A percentile compares a stretch with the other conserved stretches of the same genome.
phyloP scores from a whole-genome alignment of 2,797 vertebrate genomes.

The Apodemus agrarius region DNA sequence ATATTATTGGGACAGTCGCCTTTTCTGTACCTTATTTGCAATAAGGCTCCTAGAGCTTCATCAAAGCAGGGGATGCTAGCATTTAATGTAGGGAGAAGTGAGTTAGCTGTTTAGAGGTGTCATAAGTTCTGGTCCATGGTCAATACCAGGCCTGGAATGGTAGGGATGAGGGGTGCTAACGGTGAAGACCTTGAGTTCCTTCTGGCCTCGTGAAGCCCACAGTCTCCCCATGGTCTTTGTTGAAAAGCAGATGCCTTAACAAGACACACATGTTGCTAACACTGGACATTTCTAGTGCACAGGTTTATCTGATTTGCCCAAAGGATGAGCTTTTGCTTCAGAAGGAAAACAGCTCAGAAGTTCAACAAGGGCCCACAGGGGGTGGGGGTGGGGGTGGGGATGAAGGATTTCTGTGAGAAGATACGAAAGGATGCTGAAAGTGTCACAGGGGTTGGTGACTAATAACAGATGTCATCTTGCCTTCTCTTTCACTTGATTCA shows the following conservation, averaged over 20 bases:
- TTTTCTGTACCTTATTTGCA: background rate
- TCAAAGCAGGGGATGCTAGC: background rate
- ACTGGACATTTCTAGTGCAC: background rate
- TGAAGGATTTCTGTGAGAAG: background rate
- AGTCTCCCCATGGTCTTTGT: slow-evolving; percentile 19
- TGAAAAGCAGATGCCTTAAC: background rate
- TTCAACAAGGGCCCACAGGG: background rate
- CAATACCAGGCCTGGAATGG: background rate
- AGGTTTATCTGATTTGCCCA: slow-evolving; percentile 39
- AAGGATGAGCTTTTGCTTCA: slow-evolving; percentile 33
- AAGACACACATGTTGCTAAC: background rate
- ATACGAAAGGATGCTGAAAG: background rate
- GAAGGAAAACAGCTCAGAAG: background rate
- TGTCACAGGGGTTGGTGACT: background rate
- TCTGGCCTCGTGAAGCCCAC: background rate
- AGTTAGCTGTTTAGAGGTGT: background rate
- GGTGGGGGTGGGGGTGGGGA: too few relatives aligned
- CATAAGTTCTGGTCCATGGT: background rate
- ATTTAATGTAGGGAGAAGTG: background rate
- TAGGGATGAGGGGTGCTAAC: background rate
- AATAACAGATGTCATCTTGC: background rate
- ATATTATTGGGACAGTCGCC: too few relatives aligned
- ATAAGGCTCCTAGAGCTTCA: background rate
- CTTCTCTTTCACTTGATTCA: background rate
- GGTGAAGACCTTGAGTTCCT: background rate